These are phyloP conservation scores for Julus scandinavius DNA, from an alignment of 2,888 invertebrate genomes.

Conservation along the genomic window DNA sequence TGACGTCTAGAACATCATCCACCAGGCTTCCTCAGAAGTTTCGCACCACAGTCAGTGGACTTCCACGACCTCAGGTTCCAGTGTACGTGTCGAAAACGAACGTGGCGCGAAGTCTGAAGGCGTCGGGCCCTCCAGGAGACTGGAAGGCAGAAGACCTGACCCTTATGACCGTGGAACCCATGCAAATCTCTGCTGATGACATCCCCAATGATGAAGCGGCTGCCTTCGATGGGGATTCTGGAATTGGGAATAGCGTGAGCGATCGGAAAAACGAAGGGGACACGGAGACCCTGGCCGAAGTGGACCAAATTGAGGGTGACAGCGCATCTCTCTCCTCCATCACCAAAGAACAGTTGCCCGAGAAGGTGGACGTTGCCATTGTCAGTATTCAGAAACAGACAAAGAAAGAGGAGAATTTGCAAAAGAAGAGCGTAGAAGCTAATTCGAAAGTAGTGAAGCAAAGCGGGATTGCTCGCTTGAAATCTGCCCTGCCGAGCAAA, in stretches of 20 bases:
- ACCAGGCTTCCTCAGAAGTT: background rate
- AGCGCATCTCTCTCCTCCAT: background rate
- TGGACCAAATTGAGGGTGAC: slow-evolving; percentile 56
- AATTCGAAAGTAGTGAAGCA: background rate
- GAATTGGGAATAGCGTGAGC: slow-evolving; percentile 56
- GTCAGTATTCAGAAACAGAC: background rate
- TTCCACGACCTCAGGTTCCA: slow-evolving; percentile 53
- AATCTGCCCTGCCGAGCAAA: background rate
- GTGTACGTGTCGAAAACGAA: slow-evolving; percentile 47
- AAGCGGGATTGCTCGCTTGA: slow-evolving; percentile 47
- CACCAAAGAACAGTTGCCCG: slow-evolving; percentile 3
- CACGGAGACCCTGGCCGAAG: slow-evolving; percentile 57
- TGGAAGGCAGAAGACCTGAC: background rate
- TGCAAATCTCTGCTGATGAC: slow-evolving; percentile 56
- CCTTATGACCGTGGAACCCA: slow-evolving; percentile 52
- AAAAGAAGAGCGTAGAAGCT: background rate
- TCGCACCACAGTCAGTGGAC: slow-evolving; percentile 46
- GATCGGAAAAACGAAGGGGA: slow-evolving; percentile 55
- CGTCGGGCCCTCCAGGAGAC: background rate
- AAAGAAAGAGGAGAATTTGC: slow-evolving; percentile 48
- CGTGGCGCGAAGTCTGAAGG: background rate
- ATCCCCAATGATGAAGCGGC: slow-evolving; percentile 48
- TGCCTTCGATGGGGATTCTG: slow-evolving; percentile 55
- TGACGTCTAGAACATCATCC: background rate
- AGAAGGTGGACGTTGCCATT: background rate